Percentiles rank a stretch among this genome's conserved stretches.
Evolutionary conservation across 2,888 invertebrate species (phyloP).

Genomic region (Tanytarsus gracilentus): DNA sequence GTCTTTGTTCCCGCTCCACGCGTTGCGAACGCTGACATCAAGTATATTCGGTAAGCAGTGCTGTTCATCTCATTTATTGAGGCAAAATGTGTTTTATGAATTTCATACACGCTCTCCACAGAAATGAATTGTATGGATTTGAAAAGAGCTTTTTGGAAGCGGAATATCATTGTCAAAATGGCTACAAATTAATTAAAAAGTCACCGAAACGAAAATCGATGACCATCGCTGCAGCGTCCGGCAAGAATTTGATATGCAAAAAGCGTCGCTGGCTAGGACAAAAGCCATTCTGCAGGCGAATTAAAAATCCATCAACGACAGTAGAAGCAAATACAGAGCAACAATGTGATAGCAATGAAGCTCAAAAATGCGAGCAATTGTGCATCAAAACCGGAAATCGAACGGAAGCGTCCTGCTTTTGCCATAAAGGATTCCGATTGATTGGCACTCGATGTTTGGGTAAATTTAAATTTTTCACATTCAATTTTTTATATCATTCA

Average conservation of each 20-base stretch:
- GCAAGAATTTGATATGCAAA: slow-evolving; percentile 31
- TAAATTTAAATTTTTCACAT: slow-evolving; percentile 29
- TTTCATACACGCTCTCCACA: slow-evolving; percentile 6
- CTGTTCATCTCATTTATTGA: not conserved
- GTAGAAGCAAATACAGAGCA: no score
- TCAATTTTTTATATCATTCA: not conserved
- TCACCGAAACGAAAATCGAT: slow-evolving; percentile 12
- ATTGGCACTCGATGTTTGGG: slow-evolving; percentile 34
- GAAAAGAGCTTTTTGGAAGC: slow-evolving; percentile 32
- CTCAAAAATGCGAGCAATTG: slow-evolving; percentile 31
- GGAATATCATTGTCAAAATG: slow-evolving; percentile 32
- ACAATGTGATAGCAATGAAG: slow-evolving; percentile 23
- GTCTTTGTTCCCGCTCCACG: slow-evolving; percentile 32
- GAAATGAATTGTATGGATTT: slow-evolving; percentile 31
- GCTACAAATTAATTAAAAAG: slow-evolving; percentile 30
- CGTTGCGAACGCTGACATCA: slow-evolving; percentile 32
- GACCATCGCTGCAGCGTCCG: no score
- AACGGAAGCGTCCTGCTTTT: slow-evolving; percentile 42
- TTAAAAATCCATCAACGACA: slow-evolving; percentile 27
- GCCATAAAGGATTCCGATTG: slow-evolving; percentile 43
- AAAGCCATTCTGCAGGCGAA: slow-evolving; percentile 30
- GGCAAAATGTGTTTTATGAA: not conserved
- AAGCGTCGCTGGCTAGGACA: slow-evolving; percentile 31
- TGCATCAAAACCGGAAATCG: slow-evolving; percentile 33
- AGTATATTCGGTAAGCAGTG: slow-evolving; percentile 32